Evolutionary conservation across 2,113 vertebrate genomes (phyloP), one percentile per base, ranked within the genome.

Genomic region (Coptodon rendalli): DNA sequence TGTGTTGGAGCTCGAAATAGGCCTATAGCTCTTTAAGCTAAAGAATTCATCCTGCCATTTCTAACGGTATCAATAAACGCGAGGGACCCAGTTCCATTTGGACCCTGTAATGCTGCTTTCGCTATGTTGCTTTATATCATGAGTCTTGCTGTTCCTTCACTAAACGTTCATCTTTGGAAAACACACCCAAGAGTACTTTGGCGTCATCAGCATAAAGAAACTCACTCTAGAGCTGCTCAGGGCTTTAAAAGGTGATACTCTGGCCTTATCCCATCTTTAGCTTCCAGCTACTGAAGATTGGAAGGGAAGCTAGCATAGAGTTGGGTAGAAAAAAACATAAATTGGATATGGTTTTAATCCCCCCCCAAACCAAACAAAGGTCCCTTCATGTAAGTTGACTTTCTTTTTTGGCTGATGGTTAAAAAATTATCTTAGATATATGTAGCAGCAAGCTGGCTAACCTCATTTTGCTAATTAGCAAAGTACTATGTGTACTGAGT

Each of bases 51-150:
- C 38, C 12, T 71, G 38, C 5, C 24, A 71, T 14, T 71, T 4
- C 38, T 71, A 27, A 45, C 3, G 1, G 38, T 24, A 71, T 16
- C 13, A 45, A 27, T 73, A 73, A 73, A 45, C 2, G 8, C 0
- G 2, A 71, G 38, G n/a, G 38, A 9, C n/a, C 66, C n/a, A 71
- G 61, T 66, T 66, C 36, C 0, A 6, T 43, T 73, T 73, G 66
- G 0, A 45, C n/a, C 22, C 3, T 13, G 0, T 73, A 17, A 45
- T 16, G 2, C 13, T 45, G 40, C 8, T 27, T 73, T 16, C 1
- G 2, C 22, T 16, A 2, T 73, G 38, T 27, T 45, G 40, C 22
- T 73, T 5, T 73, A 73, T 16, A 0, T 73, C 40, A 73, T 7
- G 38, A 45, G 13, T 22, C 22, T 73, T 45, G 38, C 22, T 45